Evolutionary conservation across 2,113 vertebrate species (phyloP).

Genomic region (Chaetorhynchus papuensis): DNA sequence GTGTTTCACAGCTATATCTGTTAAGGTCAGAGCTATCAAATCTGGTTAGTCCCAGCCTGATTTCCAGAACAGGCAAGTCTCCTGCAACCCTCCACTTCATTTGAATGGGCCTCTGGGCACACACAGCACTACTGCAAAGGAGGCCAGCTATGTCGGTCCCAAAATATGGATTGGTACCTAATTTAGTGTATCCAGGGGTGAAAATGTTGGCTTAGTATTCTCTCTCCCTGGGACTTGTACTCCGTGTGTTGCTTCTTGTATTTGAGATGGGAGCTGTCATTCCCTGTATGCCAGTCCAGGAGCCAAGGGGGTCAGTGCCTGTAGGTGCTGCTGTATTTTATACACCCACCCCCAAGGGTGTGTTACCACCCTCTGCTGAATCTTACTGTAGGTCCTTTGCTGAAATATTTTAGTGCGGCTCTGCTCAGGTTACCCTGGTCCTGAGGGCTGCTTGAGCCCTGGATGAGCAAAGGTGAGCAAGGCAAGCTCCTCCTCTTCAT

Average conservation of each 20-base stretch:
- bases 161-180: not conserved
- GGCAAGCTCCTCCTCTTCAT: not conserved
- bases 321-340: not conserved
- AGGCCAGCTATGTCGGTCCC: not conserved
- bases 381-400: not conserved
- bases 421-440: not conserved
- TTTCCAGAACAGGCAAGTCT: not conserved
- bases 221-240: not conserved
- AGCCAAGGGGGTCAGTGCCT: not conserved
- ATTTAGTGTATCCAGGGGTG: not conserved
- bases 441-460: not conserved
- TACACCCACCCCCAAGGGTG: not conserved
- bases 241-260: not conserved
- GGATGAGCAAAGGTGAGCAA: not conserved
- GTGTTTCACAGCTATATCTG: not conserved
- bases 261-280: not conserved
- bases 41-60: not conserved
- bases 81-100: not conserved
- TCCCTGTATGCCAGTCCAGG: not conserved
- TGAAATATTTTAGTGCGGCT: not conserved
- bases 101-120: not conserved
- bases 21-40: slow-evolving; percentile 10
- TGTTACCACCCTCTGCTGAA: not conserved
- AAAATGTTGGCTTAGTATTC: not conserved
- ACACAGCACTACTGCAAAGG: not conserved